Conservation (phyloP, 2,113 vertebrate species). For the Silurus glanis region DNA sequence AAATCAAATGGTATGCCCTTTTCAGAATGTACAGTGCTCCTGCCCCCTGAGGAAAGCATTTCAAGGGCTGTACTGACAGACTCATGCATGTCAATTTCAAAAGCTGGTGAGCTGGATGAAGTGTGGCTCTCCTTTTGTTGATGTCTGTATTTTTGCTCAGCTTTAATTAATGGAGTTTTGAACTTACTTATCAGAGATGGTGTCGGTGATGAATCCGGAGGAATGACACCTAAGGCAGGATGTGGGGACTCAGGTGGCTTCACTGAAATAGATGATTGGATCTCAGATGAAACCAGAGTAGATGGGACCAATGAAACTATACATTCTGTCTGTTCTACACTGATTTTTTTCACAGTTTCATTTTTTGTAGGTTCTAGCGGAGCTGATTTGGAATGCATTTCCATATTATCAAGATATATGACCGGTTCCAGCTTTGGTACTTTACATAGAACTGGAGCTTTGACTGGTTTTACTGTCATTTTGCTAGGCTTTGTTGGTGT, state of each 20-base stretch:
- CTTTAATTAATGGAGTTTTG: constrained; percentile 86
- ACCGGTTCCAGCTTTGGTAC: constrained; percentile 73
- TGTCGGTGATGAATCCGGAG: constrained; percentile 71
- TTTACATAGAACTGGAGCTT: constrained; percentile 63
- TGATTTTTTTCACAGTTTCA: constrained; percentile 51
- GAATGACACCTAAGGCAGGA: constrained; percentile 72
- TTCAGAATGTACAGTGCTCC: constrained; percentile 54
- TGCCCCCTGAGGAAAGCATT: constrained; percentile 61
- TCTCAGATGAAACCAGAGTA: constrained; percentile 53
- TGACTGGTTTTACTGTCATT: constrained; percentile 69
- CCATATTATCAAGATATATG: constrained; percentile 57
- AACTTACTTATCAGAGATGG: constrained; percentile 78
- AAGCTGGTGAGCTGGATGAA: constrained; percentile 62
- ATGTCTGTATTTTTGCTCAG: constrained; percentile 82
- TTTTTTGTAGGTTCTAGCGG: constrained; percentile 31
- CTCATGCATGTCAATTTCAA: constrained; percentile 61
- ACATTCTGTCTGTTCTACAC: constrained; percentile 49
- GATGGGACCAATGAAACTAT: constrained; percentile 40
- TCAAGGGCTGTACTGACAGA: constrained; percentile 62
- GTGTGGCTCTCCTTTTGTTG: constrained; percentile 73
- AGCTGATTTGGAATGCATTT: constrained; percentile 49
- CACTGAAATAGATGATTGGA: constrained; percentile 46
- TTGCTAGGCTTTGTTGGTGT: constrained; percentile 66
- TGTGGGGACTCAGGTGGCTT: constrained; percentile 61
- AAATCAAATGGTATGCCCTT: constrained; percentile 54